phyloP scores from a whole-genome alignment of 2,888 invertebrate genomes.

The Acheta domesticus region DNA sequence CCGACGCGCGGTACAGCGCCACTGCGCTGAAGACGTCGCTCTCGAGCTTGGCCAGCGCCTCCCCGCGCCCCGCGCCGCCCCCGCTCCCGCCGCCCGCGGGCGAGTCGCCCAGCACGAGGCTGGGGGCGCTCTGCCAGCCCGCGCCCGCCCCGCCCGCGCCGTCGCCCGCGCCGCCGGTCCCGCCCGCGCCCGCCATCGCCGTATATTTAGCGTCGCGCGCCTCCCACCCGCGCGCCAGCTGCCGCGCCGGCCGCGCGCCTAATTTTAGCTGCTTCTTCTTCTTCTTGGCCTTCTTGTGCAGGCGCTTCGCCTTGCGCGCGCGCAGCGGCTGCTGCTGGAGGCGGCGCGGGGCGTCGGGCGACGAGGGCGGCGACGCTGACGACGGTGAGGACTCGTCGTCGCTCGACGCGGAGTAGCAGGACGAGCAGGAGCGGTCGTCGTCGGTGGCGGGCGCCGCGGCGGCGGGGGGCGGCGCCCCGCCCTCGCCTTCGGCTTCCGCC shows the following conservation, averaged over 20 bases:
- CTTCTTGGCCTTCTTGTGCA: constrained; percentile 37
- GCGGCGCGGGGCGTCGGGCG: background rate
- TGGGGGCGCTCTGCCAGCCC: constrained; percentile 45
- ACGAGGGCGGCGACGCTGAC: background rate
- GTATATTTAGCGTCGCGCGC: background rate
- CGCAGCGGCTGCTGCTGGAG: constrained; percentile 38
- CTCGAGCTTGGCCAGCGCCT: constrained; percentile 33
- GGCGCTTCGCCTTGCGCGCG: constrained; percentile 33
- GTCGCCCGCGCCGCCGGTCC: constrained; percentile 42
- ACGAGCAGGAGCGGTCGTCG: constrained; percentile 36
- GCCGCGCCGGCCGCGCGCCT: constrained; percentile 23
- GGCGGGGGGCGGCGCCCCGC: background rate
- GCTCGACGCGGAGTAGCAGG: constrained; percentile 35
- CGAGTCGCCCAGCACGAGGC: constrained; percentile 39
- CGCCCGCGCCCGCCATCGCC: constrained; percentile 30
- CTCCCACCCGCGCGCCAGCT: constrained; percentile 24
- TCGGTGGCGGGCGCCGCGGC: constrained; percentile 32
- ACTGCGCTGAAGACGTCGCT: constrained; percentile 9
- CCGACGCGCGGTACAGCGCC: constrained; percentile 7
- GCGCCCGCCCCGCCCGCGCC: constrained; percentile 42
- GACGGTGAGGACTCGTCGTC: constrained; percentile 27
- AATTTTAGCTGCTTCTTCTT: constrained; percentile 37
- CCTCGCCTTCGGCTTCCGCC: too few relatives aligned
- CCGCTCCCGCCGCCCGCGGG: constrained; percentile 39
- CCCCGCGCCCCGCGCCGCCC: constrained; percentile 33